Evolutionary conservation across 2,113 vertebrate species (phyloP).

Genomic region (Phoenicopterus ruber): DNA sequence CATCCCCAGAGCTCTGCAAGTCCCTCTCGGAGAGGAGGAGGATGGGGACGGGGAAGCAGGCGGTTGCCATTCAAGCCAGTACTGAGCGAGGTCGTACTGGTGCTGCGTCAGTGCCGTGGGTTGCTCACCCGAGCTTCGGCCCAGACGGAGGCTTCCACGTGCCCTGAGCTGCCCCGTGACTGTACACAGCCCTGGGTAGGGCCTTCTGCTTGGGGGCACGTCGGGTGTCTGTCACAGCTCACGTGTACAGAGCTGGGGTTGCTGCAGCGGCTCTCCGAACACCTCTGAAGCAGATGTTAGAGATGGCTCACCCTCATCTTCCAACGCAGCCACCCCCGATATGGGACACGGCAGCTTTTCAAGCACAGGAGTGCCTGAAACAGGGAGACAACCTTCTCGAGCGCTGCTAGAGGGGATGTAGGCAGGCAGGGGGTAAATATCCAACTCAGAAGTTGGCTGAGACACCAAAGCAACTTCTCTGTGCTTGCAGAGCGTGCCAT

Average conservation of each 20-base stretch:
- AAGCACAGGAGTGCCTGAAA: not conserved
- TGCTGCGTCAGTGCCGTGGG: fast-evolving
- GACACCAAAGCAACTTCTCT: not conserved
- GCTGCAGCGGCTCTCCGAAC: not conserved
- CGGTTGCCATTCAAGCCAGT: not conserved
- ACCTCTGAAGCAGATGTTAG: not conserved
- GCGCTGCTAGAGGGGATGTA: not conserved
- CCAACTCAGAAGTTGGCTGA: not conserved
- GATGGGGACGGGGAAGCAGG: not conserved
- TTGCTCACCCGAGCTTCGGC: not conserved
- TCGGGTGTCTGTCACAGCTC: not conserved
- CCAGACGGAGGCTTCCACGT: not conserved
- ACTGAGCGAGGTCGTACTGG: fast-evolving
- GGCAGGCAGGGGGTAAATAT: not conserved
- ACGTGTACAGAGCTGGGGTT: fast-evolving
- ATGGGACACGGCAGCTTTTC: not conserved
- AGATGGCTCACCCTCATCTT: not conserved
- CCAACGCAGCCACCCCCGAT: not conserved
- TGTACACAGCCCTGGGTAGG: not conserved
- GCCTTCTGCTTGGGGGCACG: not conserved
- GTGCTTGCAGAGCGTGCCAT: not conserved
- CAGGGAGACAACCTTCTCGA: not conserved
- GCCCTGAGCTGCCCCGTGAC: not conserved
- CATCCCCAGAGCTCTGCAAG: not conserved
- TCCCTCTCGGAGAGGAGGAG: not conserved